A percentile compares a stretch with the other conserved stretches of the same genome.
These are phyloP conservation scores for human DNA, from an alignment of 2,113 vertebrate genomes.

Conservation along the genomic window GRCh38 chr20:42675501-42676000, in stretches of 20 bases:
- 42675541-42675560: background rate
- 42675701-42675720: background rate
- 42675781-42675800: background rate
- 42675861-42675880: background rate
- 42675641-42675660: background rate
- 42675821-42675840: background rate
- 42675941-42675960: background rate
- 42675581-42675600: background rate
- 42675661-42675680: background rate
- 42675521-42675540: background rate
- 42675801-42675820: background rate
- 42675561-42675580: background rate
- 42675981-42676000: background rate
- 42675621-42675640: background rate
- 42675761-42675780: background rate
- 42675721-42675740: background rate
- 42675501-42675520: background rate
- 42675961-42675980: background rate
- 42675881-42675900: background rate
- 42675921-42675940: background rate
- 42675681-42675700: background rate
- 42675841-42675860: background rate
- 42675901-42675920: background rate
- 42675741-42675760: background rate
- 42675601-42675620: background rate